phyloP scores from a whole-genome alignment of 2,888 invertebrate genomes.

The Dioctria linearis region DNA sequence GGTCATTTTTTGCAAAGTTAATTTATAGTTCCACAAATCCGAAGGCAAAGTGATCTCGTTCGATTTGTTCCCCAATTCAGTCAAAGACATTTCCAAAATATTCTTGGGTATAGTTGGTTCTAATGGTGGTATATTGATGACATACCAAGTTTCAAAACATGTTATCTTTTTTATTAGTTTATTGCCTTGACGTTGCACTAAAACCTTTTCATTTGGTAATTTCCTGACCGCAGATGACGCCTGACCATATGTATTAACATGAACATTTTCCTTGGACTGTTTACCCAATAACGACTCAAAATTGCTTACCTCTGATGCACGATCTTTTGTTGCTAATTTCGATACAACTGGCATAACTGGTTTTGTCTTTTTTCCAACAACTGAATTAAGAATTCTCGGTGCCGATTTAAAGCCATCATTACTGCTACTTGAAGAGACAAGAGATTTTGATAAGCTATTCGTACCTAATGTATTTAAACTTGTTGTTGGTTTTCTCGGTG shows the following conservation, averaged over 20 bases:
- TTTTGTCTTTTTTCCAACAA: conserved; percentile 66
- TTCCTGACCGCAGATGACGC: conserved; percentile 56
- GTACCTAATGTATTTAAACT: conserved; percentile 24
- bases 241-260: conserved; percentile 18
- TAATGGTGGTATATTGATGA: conserved; percentile 65
- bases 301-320: neutral
- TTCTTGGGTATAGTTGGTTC: conserved; percentile 41
- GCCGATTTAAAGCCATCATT: conserved; percentile 63
- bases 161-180: conserved; percentile 70
- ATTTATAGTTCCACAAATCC: conserved; percentile 67
- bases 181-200: conserved; percentile 67
- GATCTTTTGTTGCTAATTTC: conserved; percentile 13
- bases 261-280: conserved; percentile 31
- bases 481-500: neutral
- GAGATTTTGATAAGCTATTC: conserved; percentile 41
- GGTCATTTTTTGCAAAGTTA: conserved; percentile 66
- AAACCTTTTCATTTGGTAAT: conserved; percentile 66
- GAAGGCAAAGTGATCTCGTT: conserved; percentile 66
- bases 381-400: conserved; percentile 68
- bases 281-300: neutral
- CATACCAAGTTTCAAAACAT: conserved; percentile 71
- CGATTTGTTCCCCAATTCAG: conserved; percentile 67
- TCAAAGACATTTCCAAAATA: conserved; percentile 66
- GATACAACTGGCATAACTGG: conserved; percentile 66
- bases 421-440: neutral